Conservation (phyloP, 2,113 vertebrate genomes). For the Chitala chitala region DNA sequence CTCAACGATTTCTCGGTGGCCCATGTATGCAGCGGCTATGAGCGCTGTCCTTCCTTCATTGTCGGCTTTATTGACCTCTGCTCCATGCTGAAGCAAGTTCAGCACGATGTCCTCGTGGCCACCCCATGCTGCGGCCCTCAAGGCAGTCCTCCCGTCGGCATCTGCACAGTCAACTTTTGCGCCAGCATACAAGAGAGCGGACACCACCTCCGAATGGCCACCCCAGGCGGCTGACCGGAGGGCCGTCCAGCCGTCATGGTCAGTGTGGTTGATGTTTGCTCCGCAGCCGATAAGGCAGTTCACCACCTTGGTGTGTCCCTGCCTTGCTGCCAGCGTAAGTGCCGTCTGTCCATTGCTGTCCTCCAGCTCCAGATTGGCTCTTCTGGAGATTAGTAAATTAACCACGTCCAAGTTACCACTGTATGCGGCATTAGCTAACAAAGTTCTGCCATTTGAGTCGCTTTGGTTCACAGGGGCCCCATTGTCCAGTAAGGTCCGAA, state of each 20-base stretch:
- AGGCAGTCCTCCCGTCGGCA: conserved; percentile 84
- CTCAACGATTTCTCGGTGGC: conserved; percentile 91
- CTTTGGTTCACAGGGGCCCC: conserved; percentile 90
- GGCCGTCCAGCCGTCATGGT: conserved; percentile 94
- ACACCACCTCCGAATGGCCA: conserved; percentile 93
- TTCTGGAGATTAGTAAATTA: conserved; percentile 82
- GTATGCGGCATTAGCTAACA: conserved; percentile 86
- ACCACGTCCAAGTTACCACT: conserved; percentile 92
- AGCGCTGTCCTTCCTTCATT: conserved; percentile 92
- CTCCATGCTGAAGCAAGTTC: conserved; percentile 90
- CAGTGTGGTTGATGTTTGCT: conserved; percentile 89
- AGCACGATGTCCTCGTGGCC: conserved; percentile 95
- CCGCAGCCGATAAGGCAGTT: conserved; percentile 91
- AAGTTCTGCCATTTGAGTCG: conserved; percentile 82
- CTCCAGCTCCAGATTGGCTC: conserved; percentile 84
- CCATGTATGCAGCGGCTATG: conserved; percentile 96
- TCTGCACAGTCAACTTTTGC: conserved; percentile 94
- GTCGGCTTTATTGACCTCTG: conserved; percentile 93
- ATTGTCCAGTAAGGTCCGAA: conserved; percentile 85
- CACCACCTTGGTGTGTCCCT: conserved; percentile 95
- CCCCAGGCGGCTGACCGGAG: conserved; percentile 92
- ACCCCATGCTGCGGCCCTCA: conserved; percentile 93
- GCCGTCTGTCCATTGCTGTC: conserved; percentile 89
- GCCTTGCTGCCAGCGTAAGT: conserved; percentile 88
- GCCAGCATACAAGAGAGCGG: conserved; percentile 86